phyloP scores from a whole-genome alignment of 2,113 vertebrate genomes.

The Osmerus mordax region DNA sequence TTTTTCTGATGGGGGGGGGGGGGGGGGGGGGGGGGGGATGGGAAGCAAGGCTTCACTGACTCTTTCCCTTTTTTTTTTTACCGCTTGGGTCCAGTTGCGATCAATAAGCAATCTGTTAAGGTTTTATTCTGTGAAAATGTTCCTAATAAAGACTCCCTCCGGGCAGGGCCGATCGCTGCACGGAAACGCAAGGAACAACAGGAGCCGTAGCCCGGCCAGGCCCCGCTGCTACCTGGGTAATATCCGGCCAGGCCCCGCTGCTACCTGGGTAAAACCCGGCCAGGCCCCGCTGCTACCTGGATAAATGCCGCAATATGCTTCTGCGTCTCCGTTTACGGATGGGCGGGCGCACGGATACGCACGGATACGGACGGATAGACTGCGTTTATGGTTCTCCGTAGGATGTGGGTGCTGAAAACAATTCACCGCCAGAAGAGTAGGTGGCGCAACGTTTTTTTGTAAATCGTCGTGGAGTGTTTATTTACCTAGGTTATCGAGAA shows the following conservation, averaged over 20 bases:
- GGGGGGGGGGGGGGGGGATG: conserved; percentile 3
- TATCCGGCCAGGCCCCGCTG: conserved; percentile 4
- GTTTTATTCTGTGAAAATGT: conserved; percentile 55
- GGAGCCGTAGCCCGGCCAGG: neutral
- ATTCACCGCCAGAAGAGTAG: no score
- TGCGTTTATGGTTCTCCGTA: no score
- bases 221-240: no score
- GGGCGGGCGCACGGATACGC: no score
- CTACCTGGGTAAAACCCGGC: conserved; percentile 40
- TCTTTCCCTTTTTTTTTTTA: conserved; percentile 1
- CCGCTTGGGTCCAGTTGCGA: conserved; percentile 36
- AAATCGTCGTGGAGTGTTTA: no score
- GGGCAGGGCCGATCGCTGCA: conserved; percentile 28
- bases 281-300: no score
- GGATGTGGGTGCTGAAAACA: no score
- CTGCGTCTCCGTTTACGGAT: no score
- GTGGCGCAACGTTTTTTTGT: no score
- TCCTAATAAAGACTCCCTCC: conserved; percentile 49
- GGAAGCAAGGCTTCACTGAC: neutral
- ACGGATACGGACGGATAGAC: no score
- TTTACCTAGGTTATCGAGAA: no score
- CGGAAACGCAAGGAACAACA: conserved; percentile 32
- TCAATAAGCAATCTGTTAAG: conserved; percentile 60
- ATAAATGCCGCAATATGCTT: no score
- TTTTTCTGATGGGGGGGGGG: neutral